Evolutionary conservation across 2,113 vertebrate genomes (phyloP).

Genomic region (Suricata suricatta): DNA sequence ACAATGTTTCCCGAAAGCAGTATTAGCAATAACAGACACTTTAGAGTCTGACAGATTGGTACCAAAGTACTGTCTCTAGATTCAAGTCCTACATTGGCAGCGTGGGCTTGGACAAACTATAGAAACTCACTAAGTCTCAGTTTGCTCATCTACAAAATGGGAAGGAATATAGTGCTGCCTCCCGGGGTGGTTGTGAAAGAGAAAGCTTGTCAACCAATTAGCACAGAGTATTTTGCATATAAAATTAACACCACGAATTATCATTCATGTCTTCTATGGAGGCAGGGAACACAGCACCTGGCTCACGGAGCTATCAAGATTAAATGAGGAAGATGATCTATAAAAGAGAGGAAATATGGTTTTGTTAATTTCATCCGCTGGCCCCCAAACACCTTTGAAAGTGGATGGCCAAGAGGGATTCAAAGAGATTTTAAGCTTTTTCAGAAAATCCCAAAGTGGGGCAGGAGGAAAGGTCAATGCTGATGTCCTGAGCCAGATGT

Average conservation of each 20-base stretch:
- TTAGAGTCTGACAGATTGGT: not conserved
- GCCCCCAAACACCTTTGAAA: not conserved
- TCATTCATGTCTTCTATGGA: not conserved
- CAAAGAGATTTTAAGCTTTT: not conserved
- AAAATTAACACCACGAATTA: accelerated
- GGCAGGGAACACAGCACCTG: not conserved
- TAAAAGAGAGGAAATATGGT: not conserved
- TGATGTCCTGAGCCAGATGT: not conserved
- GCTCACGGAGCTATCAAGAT: not conserved
- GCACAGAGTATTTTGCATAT: no score
- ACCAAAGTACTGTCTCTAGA: not conserved
- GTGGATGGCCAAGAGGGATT: no score
- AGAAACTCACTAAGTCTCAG: not conserved
- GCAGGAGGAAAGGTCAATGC: not conserved
- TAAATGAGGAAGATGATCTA: not conserved
- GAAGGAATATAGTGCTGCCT: accelerated
- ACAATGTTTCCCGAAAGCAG: not conserved
- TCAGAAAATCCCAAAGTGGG: accelerated
- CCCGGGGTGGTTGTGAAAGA: not conserved
- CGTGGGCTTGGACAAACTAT: not conserved
- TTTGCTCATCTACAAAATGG: not conserved
- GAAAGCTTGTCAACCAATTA: not conserved
- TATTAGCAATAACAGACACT: not conserved
- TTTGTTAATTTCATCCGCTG: no score
- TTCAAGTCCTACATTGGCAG: accelerated